Evolutionary conservation across 2,888 invertebrate genomes (phyloP).

Genomic region (Pachydiplax longipennis): DNA sequence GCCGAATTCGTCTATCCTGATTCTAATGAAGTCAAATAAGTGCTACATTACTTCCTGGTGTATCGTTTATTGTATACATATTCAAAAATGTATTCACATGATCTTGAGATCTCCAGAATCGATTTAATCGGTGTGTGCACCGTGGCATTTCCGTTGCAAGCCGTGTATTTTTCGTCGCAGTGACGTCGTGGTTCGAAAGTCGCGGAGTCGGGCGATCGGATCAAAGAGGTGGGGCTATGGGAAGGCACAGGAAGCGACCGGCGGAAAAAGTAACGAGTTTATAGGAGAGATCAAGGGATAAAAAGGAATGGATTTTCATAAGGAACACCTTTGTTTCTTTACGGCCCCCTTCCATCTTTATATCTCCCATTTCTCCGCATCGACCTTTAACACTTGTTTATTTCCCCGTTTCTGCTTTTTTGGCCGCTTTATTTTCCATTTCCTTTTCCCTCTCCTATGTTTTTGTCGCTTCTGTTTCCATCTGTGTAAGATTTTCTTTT

Average conservation of each 20-base stretch:
- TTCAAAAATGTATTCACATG: too few relatives aligned
- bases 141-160: neutral
- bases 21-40: too few relatives aligned
- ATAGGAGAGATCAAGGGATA: neutral
- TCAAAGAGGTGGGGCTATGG: slow-evolving; percentile 6
- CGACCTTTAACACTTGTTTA: neutral
- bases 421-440: neutral
- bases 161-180: neutral
- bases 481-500: neutral
- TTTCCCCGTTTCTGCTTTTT: neutral
- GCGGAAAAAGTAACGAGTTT: slow-evolving; percentile 18
- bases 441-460: neutral
- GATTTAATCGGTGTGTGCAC: neutral
- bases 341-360: neutral
- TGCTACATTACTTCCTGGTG: too few relatives aligned
- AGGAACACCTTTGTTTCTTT: slow-evolving; percentile 21
- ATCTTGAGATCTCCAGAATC: neutral
- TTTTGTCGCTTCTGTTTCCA: neutral
- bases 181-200: neutral
- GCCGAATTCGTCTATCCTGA: too few relatives aligned
- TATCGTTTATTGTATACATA: too few relatives aligned
- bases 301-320: slow-evolving; percentile 16
- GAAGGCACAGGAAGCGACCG: slow-evolving; percentile 20
- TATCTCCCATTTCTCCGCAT: neutral
- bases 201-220: neutral